Evolutionary conservation across 2,113 vertebrate species (phyloP).

Genomic region (Leptodactylus fuscus): DNA sequence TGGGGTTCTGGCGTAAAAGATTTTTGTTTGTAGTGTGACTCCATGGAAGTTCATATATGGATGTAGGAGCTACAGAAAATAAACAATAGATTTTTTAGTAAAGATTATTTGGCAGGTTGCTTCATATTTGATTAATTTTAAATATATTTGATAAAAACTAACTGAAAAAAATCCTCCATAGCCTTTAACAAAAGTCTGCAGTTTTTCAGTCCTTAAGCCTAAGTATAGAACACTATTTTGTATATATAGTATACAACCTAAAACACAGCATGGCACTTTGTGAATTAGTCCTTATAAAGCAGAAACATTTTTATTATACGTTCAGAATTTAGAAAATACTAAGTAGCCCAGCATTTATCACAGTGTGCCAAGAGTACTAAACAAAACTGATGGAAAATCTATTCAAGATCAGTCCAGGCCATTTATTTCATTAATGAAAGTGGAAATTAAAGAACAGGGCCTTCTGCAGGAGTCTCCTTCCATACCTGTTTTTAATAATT

Average conservation of each 20-base stretch:
- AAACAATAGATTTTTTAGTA: too few relatives aligned
- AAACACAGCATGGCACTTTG: neutral
- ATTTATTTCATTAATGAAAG: constrained; percentile 2
- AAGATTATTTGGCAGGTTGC: too few relatives aligned
- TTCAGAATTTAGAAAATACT: constrained; percentile 3
- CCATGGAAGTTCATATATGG: too few relatives aligned
- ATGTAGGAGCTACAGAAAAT: too few relatives aligned
- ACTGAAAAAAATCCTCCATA: too few relatives aligned
- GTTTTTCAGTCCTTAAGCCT: neutral
- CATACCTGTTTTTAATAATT: constrained; percentile 24
- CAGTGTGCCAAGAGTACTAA: neutral
- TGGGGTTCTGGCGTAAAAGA: too few relatives aligned
- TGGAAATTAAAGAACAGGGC: constrained; percentile 28
- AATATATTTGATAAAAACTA: too few relatives aligned
- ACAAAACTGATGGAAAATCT: neutral
- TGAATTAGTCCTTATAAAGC: neutral
- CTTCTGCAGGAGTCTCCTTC: constrained; percentile 6
- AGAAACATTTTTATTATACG: neutral
- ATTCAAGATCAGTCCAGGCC: neutral
- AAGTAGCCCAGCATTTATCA: neutral
- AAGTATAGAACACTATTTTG: neutral
- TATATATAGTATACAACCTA: neutral
- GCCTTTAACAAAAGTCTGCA: neutral
- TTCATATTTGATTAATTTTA: too few relatives aligned
- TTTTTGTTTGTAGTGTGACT: too few relatives aligned